Evolutionary conservation across 2,888 invertebrate genomes (phyloP).

Genomic region (Lordiphosa andalusiaca): DNA sequence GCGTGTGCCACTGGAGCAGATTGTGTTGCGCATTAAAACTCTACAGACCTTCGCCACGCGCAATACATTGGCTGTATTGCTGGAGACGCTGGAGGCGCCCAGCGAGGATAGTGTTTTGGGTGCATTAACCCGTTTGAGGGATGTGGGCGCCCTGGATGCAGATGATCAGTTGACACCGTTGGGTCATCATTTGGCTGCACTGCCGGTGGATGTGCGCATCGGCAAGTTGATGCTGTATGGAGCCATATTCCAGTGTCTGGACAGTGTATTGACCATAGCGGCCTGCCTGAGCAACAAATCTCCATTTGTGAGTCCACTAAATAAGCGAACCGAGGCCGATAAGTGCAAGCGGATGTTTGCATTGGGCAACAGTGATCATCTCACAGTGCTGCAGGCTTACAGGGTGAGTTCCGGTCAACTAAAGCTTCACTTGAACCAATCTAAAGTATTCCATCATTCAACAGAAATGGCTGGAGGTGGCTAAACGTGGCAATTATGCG

Average conservation of each 20-base stretch:
- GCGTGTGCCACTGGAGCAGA: constrained; percentile 91
- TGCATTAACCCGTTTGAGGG: constrained; percentile 86
- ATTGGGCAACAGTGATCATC: constrained; percentile 91
- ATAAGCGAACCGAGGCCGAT: constrained; percentile 86
- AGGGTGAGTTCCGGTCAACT: constrained; percentile 82
- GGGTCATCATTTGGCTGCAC: constrained; percentile 91
- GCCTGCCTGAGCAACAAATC: constrained; percentile 90
- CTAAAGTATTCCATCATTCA: neutral
- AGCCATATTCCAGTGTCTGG: constrained; percentile 93
- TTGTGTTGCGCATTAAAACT: constrained; percentile 88
- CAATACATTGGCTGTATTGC: constrained; percentile 74
- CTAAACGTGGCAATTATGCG: constrained; percentile 83
- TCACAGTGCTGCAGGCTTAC: constrained; percentile 92
- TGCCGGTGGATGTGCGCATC: constrained; percentile 94
- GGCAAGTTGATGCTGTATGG: constrained; percentile 96
- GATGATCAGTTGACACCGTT: constrained; percentile 88
- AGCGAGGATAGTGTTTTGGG: constrained; percentile 84
- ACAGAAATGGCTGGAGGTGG: constrained; percentile 89
- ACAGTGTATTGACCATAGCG: constrained; percentile 94
- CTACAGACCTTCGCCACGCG: constrained; percentile 79
- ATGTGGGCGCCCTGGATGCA: constrained; percentile 90
- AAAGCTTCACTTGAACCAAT: neutral
- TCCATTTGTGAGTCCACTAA: constrained; percentile 89
- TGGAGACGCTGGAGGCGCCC: constrained; percentile 88
- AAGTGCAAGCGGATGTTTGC: constrained; percentile 88